Evolutionary conservation across 2,797 vertebrate species (phyloP).

Genomic region (Crocodylus rhombifer): DNA sequence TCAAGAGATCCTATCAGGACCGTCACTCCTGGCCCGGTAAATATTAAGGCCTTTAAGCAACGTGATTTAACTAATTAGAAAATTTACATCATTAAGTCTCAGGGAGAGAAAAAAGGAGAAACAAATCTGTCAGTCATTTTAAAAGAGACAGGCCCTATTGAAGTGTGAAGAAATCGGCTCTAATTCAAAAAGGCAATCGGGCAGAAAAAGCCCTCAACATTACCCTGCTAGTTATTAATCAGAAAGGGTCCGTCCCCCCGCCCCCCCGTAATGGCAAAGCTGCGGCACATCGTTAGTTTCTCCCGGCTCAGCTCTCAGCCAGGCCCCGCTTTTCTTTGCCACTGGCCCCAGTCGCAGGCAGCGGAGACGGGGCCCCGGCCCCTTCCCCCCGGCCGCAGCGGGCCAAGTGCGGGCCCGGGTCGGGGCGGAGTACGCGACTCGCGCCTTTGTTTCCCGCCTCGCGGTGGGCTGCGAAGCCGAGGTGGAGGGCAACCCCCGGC

Average conservation of each 20-base stretch:
- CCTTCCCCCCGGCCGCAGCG: not conserved
- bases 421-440: not conserved
- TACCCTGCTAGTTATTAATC: slow-evolving; percentile 89
- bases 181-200: slow-evolving; percentile 90
- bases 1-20: slow-evolving; percentile 74
- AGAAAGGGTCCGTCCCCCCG: slow-evolving; percentile 77
- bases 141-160: slow-evolving; percentile 91
- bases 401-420: not conserved
- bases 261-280: slow-evolving; percentile 70
- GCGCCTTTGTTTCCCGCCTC: not conserved
- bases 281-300: slow-evolving; percentile 75
- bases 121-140: slow-evolving; percentile 91
- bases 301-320: slow-evolving; percentile 75
- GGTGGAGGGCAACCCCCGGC: no score
- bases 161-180: slow-evolving; percentile 93
- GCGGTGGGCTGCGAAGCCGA: not conserved
- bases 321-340: slow-evolving; percentile 70
- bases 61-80: slow-evolving; percentile 91
- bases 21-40: slow-evolving; percentile 80
- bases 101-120: slow-evolving; percentile 81
- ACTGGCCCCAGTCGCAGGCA: slow-evolving; percentile 75
- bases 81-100: slow-evolving; percentile 92
- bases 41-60: slow-evolving; percentile 88
- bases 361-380: not conserved
- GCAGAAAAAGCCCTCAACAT: slow-evolving; percentile 89